Conservation (phyloP, 2,797 vertebrate species). For the Dermochelys coriacea region DNA sequence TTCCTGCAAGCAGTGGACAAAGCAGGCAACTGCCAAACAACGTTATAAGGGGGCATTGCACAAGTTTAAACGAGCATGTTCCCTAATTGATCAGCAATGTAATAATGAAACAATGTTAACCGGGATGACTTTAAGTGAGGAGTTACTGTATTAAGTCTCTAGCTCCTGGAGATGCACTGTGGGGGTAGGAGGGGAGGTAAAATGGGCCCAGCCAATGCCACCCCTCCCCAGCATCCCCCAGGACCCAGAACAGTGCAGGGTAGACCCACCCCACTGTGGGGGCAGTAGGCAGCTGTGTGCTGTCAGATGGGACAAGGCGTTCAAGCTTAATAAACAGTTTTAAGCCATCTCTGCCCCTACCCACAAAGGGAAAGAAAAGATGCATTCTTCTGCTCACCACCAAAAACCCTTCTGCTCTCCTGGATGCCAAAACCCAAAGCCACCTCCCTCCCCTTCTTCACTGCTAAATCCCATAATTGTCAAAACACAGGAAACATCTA, state of each 20-base stretch:
- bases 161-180: neutral
- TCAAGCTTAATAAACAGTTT: neutral
- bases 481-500: neutral
- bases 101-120: too few relatives aligned
- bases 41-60: too few relatives aligned
- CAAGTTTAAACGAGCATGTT: too few relatives aligned
- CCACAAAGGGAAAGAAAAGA: neutral
- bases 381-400: neutral
- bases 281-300: neutral
- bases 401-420: neutral
- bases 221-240: neutral
- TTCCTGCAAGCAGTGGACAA: too few relatives aligned
- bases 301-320: neutral
- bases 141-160: neutral
- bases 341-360: neutral
- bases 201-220: neutral
- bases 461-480: slow-evolving; percentile 9
- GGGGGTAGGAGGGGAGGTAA: neutral
- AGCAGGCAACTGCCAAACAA: too few relatives aligned
- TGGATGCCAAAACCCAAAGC: neutral
- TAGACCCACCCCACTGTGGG: neutral
- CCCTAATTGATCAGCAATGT: too few relatives aligned
- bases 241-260: neutral
- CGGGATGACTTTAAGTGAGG: too few relatives aligned
- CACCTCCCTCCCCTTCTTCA: neutral